These are phyloP conservation scores for Aphidius colemani DNA, from an alignment of 2,888 invertebrate species.

Conservation along the genomic window DNA sequence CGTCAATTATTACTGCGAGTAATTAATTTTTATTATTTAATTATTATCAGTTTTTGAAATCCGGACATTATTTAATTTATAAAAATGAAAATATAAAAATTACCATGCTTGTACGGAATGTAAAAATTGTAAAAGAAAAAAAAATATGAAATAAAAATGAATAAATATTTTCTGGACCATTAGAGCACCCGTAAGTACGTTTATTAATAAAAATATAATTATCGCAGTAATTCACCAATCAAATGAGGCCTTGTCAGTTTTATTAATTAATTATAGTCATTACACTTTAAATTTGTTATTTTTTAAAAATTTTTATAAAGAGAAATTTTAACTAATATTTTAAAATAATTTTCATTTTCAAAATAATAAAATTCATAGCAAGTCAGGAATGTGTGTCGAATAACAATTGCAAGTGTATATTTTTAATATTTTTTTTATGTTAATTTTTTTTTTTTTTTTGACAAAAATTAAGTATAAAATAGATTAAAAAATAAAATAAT, in stretches of 20 bases:
- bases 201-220: constrained; percentile 8
- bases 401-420: constrained; percentile 21
- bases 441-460: neutral
- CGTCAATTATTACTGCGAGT: constrained; percentile 2
- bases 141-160: constrained; percentile 6
- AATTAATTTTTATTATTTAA: constrained; percentile 9
- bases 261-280: constrained; percentile 23
- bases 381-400: constrained; percentile 37
- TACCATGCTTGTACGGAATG: constrained; percentile 6
- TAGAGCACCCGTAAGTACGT: constrained; percentile 31
- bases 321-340: too few relatives aligned
- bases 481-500: neutral
- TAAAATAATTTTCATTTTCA: neutral
- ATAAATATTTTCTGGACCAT: constrained; percentile 17
- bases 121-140: neutral
- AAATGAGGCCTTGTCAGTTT: constrained; percentile 32
- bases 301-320: neutral
- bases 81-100: constrained; percentile 7
- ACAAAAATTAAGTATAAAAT: neutral
- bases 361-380: constrained; percentile 22
- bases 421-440: too few relatives aligned
- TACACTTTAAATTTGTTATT: constrained; percentile 5
- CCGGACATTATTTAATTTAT: constrained; percentile 1
- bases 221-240: constrained; percentile 45
- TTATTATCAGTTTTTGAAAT: too few relatives aligned